Evolutionary conservation across 2,797 vertebrate genomes (phyloP).

Genomic region (Notamacropus eugenii): DNA sequence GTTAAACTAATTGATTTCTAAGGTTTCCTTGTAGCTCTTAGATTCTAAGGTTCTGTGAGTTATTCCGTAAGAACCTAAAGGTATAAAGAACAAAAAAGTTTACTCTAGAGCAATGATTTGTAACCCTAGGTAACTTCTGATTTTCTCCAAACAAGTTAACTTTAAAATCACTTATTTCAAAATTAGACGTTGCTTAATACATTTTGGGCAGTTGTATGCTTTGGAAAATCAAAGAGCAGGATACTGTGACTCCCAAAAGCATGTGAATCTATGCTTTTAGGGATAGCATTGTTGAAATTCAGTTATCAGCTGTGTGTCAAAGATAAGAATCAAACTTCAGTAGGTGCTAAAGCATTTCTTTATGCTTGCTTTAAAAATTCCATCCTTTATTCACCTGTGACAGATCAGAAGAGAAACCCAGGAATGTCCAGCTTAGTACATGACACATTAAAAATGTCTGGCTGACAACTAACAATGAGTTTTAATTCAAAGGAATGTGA

Average conservation of each 20-base stretch:
- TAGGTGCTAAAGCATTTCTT: slow-evolving; percentile 19
- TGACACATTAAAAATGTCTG: slow-evolving; percentile 34
- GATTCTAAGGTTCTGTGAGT: background rate
- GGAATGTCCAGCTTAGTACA: background rate
- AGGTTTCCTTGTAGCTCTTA: background rate
- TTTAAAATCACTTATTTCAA: slow-evolving; percentile 35
- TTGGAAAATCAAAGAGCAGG: background rate
- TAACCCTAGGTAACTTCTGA: background rate
- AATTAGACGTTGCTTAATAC: background rate
- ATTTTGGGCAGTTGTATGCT: slow-evolving; percentile 30
- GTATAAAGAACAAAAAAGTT: background rate
- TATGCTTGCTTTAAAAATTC: slow-evolving; percentile 43
- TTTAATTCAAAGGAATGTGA: slow-evolving; percentile 61
- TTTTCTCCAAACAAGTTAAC: slow-evolving; percentile 42
- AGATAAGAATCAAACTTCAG: slow-evolving; percentile 19
- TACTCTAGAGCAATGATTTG: slow-evolving; percentile 1
- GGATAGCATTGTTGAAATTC: background rate
- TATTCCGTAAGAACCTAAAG: background rate
- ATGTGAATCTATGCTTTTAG: slow-evolving; percentile 11
- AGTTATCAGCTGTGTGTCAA: slow-evolving; percentile 27
- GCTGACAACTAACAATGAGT: slow-evolving; percentile 51
- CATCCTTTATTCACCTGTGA: slow-evolving; percentile 27
- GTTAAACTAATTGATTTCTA: background rate
- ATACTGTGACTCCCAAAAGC: background rate
- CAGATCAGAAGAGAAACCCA: slow-evolving; percentile 37